Evolutionary conservation across 2,888 invertebrate genomes (phyloP), one percentile per base, ranked within the genome.

Genomic region (Ptilodon capucinus): DNA sequence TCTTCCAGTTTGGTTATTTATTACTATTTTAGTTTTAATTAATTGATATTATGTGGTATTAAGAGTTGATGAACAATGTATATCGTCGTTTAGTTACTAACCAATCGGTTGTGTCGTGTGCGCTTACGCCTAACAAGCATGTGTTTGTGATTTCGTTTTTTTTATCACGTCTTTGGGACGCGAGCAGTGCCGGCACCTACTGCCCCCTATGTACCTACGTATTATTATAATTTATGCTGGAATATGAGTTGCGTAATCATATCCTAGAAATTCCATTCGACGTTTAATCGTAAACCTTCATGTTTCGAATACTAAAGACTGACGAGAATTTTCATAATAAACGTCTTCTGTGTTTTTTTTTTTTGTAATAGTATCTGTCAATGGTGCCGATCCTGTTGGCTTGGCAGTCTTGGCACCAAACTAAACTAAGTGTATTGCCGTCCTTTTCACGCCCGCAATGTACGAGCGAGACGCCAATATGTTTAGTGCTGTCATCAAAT

Each of bases 41-140:
- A 77, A 78, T 76, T 71, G 67, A 78, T 80, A 68, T 80, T 76
- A 74, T 68, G 78, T 68, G 78, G 74, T 80, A 73, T 78, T 82
- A 82, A 76, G 80, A 79, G 79, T 83, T 81, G 80, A 83, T 79
- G 85, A 86, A 86, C 86, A 87, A 86, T 84, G 74, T 87, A 79
- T 81, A 77, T 76, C 73, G 71, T 82, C 81, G 69, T 84, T 77
- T 77, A 84, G 82, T 79, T 87, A 90, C 91, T 91, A 91, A 91
- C 89, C 82, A 83, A 76, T 83, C 79, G 90, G 90, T 90, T 91
- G 90, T 90, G 91, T 89, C 78, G 90, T 90, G 89, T 88, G 89
- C 81, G 87, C 86, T 90, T 87, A 82, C 76, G 82, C 77, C 84
- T 90, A 90, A 90, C 89, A 86, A 84, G 87, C 86, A 88, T 89